phyloP scores from a whole-genome alignment of 1,140 invertebrate genomes.

The Homarus americanus region DNA sequence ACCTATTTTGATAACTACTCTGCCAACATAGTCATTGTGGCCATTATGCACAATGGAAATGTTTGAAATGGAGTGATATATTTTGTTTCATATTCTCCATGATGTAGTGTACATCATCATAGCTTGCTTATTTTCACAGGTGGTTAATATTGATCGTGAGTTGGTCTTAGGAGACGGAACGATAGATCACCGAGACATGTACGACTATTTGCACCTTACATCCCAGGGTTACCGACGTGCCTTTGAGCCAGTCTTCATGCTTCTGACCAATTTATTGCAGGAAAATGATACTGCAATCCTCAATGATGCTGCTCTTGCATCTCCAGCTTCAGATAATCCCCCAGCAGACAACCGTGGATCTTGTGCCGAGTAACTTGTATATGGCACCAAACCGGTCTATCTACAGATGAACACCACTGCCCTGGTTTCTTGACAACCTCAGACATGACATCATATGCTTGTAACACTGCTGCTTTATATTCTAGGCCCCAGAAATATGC shows the following conservation, averaged over 20 bases:
- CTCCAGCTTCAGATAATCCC: constrained; percentile 56
- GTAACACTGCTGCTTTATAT: neutral
- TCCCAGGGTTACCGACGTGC: constrained; percentile 27
- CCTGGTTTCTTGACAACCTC: neutral
- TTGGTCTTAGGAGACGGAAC: constrained; percentile 80
- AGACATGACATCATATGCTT: neutral
- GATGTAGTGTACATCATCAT: neutral
- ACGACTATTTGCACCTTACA: constrained; percentile 76
- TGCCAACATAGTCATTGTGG: no score
- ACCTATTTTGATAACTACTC: no score
- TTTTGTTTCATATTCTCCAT: no score
- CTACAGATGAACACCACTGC: constrained; percentile 18
- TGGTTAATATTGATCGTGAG: constrained; percentile 77
- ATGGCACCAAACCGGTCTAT: neutral
- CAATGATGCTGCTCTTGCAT: constrained; percentile 59
- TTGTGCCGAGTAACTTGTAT: constrained; percentile 31
- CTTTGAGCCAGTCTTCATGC: constrained; percentile 80
- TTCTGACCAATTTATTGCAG: constrained; percentile 86
- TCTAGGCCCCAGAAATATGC: neutral
- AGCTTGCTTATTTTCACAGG: constrained; percentile 29
- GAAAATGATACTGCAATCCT: constrained; percentile 81
- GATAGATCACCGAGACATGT: constrained; percentile 92
- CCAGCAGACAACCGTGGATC: constrained; percentile 12
- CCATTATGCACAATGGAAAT: no score
- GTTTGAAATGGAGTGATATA: no score